These are phyloP conservation scores for Uropsilus gracilis DNA, from an alignment of 2,113 vertebrate genomes.

Conservation along the genomic window DNA sequence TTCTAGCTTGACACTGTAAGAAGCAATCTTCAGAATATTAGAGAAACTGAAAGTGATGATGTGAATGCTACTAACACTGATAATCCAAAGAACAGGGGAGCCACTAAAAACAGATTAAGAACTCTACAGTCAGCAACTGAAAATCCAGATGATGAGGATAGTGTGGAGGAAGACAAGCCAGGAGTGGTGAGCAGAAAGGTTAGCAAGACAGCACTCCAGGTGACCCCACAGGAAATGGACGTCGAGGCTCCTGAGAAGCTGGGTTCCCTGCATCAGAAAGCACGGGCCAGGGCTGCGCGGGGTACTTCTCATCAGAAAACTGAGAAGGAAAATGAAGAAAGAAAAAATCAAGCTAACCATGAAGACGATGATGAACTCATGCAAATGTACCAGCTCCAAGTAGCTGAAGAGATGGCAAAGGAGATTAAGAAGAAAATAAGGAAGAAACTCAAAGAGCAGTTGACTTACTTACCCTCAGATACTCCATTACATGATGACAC, in stretches of 20 bases:
- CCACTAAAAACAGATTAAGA: slow-evolving; percentile 88
- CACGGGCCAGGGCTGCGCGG: slow-evolving; percentile 76
- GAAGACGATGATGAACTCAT: slow-evolving; percentile 89
- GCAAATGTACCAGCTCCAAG: slow-evolving; percentile 90
- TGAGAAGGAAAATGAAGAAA: slow-evolving; percentile 76
- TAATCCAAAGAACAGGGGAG: slow-evolving; percentile 86
- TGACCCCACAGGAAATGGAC: slow-evolving; percentile 69
- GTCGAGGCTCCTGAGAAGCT: slow-evolving; percentile 70
- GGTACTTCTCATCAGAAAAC: slow-evolving; percentile 77
- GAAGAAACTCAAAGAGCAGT: slow-evolving; percentile 87
- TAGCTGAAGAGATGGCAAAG: slow-evolving; percentile 88
- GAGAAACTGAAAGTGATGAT: slow-evolving; percentile 87
- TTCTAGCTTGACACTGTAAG: slow-evolving; percentile 90
- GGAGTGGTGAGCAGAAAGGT: slow-evolving; percentile 84
- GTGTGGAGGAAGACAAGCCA: slow-evolving; percentile 80
- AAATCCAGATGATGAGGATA: slow-evolving; percentile 85
- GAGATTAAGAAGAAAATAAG: slow-evolving; percentile 87
- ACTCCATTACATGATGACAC: slow-evolving; percentile 79
- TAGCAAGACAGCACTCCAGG: slow-evolving; percentile 77
- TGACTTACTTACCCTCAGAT: slow-evolving; percentile 76
- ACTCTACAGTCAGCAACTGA: slow-evolving; percentile 82
- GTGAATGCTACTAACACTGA: slow-evolving; percentile 87
- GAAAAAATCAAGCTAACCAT: slow-evolving; percentile 73
- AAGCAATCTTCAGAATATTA: slow-evolving; percentile 87
- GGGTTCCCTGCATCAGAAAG: slow-evolving; percentile 75